Evolutionary conservation across 2,888 invertebrate genomes (phyloP).

Genomic region (Subacronicta megacephala): DNA sequence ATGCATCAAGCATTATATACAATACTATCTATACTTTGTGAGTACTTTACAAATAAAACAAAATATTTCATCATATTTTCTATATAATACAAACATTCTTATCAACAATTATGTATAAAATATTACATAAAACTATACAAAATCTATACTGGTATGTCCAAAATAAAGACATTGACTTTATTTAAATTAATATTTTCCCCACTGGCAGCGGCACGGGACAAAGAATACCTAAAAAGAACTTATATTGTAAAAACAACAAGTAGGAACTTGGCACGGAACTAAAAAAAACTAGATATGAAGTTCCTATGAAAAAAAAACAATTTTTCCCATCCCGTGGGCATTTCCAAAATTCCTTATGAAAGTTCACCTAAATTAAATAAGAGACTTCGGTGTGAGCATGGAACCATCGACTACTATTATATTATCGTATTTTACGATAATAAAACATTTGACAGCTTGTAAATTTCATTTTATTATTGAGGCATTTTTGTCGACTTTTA

Average conservation of each 20-base stretch:
- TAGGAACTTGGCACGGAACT: background rate
- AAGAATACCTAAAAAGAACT: background rate
- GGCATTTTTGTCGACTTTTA: too few species aligned
- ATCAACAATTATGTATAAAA: constrained; percentile 48
- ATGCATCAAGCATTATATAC: too few species aligned
- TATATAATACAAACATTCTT: constrained; percentile 58
- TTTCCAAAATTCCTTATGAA: too few species aligned
- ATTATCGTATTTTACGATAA: too few species aligned
- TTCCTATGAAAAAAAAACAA: too few species aligned
- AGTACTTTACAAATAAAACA: constrained; percentile 45
- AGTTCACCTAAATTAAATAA: too few species aligned
- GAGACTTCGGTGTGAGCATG: too few species aligned
- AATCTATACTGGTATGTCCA: constrained; percentile 37
- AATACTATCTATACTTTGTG: too few species aligned
- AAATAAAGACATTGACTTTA: constrained; percentile 23
- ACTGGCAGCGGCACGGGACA: background rate
- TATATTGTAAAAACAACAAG: background rate
- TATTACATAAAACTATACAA: constrained; percentile 51
- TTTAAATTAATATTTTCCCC: constrained; percentile 9
- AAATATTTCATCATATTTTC: constrained; percentile 21
- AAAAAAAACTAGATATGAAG: background rate
- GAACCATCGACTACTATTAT: too few species aligned
- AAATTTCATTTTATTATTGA: too few species aligned
- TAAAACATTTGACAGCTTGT: too few species aligned
- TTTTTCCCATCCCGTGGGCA: too few species aligned